Conservation (phyloP, 30 jellyfish, hydroid and myxozoan genomes). For the Sanderia malayensis region DNA sequence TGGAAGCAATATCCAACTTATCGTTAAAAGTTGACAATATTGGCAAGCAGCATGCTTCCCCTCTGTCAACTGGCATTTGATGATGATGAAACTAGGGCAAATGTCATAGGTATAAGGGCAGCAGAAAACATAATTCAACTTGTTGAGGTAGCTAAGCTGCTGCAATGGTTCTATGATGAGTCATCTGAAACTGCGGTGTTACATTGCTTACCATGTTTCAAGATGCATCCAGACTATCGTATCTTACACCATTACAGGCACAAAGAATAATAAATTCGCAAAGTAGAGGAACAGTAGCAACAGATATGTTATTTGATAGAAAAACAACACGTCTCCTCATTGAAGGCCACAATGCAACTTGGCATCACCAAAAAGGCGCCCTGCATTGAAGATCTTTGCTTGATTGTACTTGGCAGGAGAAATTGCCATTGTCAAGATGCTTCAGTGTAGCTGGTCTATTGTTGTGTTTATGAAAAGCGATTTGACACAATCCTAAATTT, state of each 20-base stretch:
- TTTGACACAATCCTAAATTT: too few relatives aligned
- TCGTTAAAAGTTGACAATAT: not conserved
- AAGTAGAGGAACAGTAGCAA: not conserved
- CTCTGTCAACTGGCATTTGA: not conserved
- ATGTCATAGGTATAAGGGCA: not conserved
- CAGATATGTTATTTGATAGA: not conserved
- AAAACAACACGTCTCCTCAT: not conserved
- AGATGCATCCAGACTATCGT: not conserved
- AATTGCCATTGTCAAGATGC: too few relatives aligned
- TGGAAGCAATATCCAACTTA: conserved; percentile 1
- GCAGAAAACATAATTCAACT: not conserved
- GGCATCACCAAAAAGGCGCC: too few relatives aligned
- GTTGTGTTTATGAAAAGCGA: too few relatives aligned
- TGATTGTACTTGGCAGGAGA: too few relatives aligned
- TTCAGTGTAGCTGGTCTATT: too few relatives aligned
- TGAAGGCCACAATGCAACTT: conserved; percentile 4
- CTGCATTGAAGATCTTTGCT: too few relatives aligned
- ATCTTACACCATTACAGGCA: not conserved
- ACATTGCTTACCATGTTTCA: not conserved
- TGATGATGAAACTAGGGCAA: not conserved
- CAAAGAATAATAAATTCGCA: not conserved
- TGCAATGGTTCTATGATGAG: not conserved
- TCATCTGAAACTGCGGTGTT: not conserved
- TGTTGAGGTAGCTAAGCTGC: not conserved
- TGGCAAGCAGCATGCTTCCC: conserved; percentile 4